Evolutionary conservation across 2,888 invertebrate genomes (phyloP).

Genomic region (Aleiodes testaceus): DNA sequence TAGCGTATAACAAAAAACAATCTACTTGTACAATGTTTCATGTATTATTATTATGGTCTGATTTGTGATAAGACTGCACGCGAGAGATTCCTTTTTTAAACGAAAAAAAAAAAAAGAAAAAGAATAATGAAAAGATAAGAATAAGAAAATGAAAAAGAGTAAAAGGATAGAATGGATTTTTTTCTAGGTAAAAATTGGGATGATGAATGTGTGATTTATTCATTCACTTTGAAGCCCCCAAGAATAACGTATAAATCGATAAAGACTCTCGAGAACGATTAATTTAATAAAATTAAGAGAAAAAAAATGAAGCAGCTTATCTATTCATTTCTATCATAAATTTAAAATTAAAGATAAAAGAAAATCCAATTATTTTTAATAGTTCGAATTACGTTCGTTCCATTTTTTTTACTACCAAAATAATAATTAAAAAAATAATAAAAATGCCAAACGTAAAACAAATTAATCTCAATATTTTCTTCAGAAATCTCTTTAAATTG

Average conservation of each 20-base stretch:
- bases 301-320: conserved; percentile 6
- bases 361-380: too few relatives aligned
- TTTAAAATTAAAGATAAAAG: not conserved
- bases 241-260: conserved; percentile 17
- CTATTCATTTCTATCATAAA: conserved; percentile 9
- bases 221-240: not conserved
- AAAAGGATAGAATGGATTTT: too few relatives aligned
- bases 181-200: too few relatives aligned
- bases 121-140: conserved; percentile 39
- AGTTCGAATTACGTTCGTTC: too few relatives aligned
- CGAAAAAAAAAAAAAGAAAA: conserved; percentile 32
- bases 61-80: conserved; percentile 71
- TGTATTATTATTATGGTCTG: conserved; percentile 65
- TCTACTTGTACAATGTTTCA: conserved; percentile 70
- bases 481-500: conserved; percentile 2
- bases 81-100: conserved; percentile 52
- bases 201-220: too few relatives aligned
- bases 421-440: not conserved
- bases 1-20: conserved; percentile 59
- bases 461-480: conserved; percentile 6
- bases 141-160: not conserved
- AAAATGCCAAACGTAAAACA: not conserved
- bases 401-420: not conserved
- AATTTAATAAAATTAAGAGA: conserved; percentile 1
- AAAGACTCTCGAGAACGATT: conserved; percentile 6